phyloP scores from a whole-genome alignment of 2,888 invertebrate genomes.

The Brenthis hecate region DNA sequence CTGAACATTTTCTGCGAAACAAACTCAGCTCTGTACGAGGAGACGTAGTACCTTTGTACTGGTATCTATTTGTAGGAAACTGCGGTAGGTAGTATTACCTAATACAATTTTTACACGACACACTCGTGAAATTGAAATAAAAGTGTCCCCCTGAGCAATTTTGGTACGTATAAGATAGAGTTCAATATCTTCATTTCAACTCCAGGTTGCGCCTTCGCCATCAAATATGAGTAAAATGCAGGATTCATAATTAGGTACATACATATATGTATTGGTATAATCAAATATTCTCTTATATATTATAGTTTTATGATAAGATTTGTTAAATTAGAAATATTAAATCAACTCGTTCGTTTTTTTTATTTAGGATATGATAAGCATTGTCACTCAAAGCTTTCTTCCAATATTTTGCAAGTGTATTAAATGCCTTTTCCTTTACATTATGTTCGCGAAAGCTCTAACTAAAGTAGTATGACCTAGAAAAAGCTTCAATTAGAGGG shows the following conservation, averaged over 20 bases:
- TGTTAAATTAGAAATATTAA: not conserved
- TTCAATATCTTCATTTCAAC: conserved; percentile 37
- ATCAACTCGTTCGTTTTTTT: not conserved
- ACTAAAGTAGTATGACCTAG: conserved; percentile 31
- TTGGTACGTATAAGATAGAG: conserved; percentile 44
- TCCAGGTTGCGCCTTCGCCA: conserved; percentile 22
- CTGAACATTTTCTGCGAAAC: conserved; percentile 44
- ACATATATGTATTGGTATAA: not conserved
- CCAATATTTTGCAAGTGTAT: conserved; percentile 18
- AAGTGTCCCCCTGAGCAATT: conserved; percentile 61
- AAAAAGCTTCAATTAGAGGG: conserved; percentile 33
- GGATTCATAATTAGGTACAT: not conserved
- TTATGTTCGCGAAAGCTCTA: conserved; percentile 24
- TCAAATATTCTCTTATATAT: not conserved
- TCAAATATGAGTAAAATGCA: conserved; percentile 15
- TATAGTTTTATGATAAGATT: no score
- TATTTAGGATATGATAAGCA: not conserved
- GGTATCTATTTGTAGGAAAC: conserved; percentile 40
- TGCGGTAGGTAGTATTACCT: conserved; percentile 47
- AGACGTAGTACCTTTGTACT: conserved; percentile 40
- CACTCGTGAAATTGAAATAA: conserved; percentile 72
- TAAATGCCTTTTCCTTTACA: conserved; percentile 27
- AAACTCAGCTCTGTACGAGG: conserved; percentile 40
- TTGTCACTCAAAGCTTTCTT: conserved; percentile 10
- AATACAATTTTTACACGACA: conserved; percentile 67